These are phyloP conservation scores for Eucidaris tribuloides DNA, from an alignment of 35 echinoderm and acorn worm genomes.

Conservation along the genomic window DNA sequence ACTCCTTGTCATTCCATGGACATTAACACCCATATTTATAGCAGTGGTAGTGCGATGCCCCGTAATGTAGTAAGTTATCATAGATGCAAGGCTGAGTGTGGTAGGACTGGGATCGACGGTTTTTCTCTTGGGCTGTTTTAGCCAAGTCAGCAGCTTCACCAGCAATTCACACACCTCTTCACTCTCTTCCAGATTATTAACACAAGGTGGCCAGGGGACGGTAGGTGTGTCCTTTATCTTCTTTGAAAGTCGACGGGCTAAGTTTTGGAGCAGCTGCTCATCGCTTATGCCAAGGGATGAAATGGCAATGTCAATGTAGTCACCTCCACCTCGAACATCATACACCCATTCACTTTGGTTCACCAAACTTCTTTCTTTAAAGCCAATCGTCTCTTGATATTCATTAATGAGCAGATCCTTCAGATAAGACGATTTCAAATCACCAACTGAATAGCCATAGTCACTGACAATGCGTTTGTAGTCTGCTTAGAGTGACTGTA, in stretches of 20 bases:
- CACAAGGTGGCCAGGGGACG: conserved; percentile 10
- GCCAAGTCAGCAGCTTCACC: conserved; percentile 15
- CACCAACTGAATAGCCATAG: neutral
- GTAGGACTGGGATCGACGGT: neutral
- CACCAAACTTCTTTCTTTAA: neutral
- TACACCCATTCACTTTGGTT: conserved; percentile 38
- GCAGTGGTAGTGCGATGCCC: neutral
- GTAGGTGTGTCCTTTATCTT: conserved; percentile 1
- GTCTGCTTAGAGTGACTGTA: neutral
- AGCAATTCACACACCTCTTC: conserved; percentile 14
- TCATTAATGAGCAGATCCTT: conserved; percentile 28
- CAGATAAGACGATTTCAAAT: conserved; percentile 32
- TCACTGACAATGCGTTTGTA: conserved; percentile 4
- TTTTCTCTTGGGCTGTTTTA: neutral
- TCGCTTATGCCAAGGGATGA: conserved; percentile 27
- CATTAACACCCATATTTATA: conserved; percentile 8
- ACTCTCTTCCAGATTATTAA: neutral
- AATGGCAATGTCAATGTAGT: conserved; percentile 28
- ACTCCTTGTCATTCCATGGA: conserved; percentile 35
- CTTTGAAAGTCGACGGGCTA: conserved; percentile 8
- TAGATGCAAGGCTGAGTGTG: conserved; percentile 14
- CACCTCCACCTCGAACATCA: conserved; percentile 19
- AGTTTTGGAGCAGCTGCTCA: conserved; percentile 27
- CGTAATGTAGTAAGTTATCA: conserved; percentile 19
- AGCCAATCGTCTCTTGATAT: conserved; percentile 12